Evolutionary conservation across 2,113 vertebrate species (phyloP).

Genomic region (Odobenus rosmarus): DNA sequence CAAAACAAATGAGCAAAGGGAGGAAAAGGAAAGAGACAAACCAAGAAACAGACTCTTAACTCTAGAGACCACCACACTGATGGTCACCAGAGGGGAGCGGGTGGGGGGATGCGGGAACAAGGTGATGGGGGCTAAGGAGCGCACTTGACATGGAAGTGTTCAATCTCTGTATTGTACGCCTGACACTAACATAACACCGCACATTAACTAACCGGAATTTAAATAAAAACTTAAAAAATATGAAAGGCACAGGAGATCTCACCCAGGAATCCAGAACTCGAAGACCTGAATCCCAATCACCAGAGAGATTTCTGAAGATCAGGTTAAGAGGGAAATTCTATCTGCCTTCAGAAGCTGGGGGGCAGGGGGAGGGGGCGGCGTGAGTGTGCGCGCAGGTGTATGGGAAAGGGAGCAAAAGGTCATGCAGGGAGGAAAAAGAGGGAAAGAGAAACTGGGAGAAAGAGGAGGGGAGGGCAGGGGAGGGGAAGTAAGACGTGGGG

Average conservation of each 20-base stretch:
- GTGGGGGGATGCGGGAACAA: not conserved
- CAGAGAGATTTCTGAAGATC: not conserved
- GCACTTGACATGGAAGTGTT: not conserved
- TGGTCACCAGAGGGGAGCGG: not conserved
- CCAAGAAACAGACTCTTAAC: not conserved
- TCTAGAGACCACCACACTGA: not conserved
- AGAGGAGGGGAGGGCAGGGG: not conserved
- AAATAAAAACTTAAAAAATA: not conserved
- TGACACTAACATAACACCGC: not conserved
- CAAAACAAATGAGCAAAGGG: not conserved
- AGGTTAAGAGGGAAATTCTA: not conserved
- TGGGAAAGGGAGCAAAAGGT: fast-evolving
- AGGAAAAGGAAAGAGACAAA: not conserved
- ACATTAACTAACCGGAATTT: not conserved
- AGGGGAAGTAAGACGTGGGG: not conserved
- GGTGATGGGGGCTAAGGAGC: not conserved
- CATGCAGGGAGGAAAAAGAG: no score
- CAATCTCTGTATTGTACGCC: not conserved
- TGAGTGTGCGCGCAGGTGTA: fast-evolving
- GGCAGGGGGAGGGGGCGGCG: no score
- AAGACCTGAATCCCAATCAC: not conserved
- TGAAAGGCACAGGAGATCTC: not conserved
- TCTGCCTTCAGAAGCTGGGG: not conserved
- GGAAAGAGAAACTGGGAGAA: not conserved
- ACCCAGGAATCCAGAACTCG: not conserved